These are phyloP conservation scores for Ruditapes philippinarum DNA, from an alignment of 1,140 invertebrate species.

Conservation along the genomic window DNA sequence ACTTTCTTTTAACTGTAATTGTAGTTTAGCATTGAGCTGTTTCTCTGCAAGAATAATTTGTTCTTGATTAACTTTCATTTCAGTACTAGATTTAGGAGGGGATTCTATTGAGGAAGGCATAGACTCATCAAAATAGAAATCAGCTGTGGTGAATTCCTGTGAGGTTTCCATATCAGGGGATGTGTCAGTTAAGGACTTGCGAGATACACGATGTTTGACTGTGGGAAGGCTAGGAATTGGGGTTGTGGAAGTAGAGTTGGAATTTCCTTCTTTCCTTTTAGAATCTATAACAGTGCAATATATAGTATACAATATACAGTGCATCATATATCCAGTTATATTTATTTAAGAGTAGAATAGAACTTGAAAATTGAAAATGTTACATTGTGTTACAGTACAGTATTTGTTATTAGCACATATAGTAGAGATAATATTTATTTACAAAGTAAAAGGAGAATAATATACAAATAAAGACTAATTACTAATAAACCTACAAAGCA, in stretches of 20 bases:
- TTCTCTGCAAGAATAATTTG: constrained; percentile 68
- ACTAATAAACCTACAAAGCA: too few species aligned
- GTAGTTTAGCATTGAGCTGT: constrained; percentile 58
- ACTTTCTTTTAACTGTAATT: constrained; percentile 56
- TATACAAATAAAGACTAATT: too few species aligned
- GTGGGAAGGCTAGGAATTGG: background rate
- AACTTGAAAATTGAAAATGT: too few species aligned
- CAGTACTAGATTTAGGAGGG: constrained; percentile 73
- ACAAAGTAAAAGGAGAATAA: too few species aligned
- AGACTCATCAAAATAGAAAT: constrained; percentile 95
- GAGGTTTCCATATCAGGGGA: constrained; percentile 81
- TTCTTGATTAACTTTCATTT: constrained; percentile 56
- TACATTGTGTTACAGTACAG: too few species aligned
- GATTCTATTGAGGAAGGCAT: constrained; percentile 87
- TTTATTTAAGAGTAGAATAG: too few species aligned
- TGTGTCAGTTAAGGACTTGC: constrained; percentile 59
- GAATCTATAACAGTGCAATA: background rate
- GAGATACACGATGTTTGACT: constrained; percentile 9
- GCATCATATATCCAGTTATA: too few species aligned
- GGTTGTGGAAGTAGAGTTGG: background rate
- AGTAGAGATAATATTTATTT: too few species aligned
- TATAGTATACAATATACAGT: background rate
- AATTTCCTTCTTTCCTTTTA: background rate
- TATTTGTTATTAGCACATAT: too few species aligned
- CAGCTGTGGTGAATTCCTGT: constrained; percentile 92